These are phyloP conservation scores for zebrafish (Danio rerio) DNA, from an alignment of 2,113 vertebrate genomes.

Conservation along the genomic window GRCz12tu NC_133180.1:47771001-47771500, in stretches of 20 bases:
- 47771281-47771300: constrained; percentile 52
- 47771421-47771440: constrained; percentile 62
- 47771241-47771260: constrained; percentile 92
- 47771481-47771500: constrained; percentile 11
- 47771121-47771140: not conserved
- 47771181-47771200: constrained; percentile 97
- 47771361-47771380: constrained; percentile 64
- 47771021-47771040: not conserved
- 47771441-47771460: constrained; percentile 33
- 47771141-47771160: constrained; percentile 82
- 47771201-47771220: constrained; percentile 96
- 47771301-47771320: constrained; percentile 50
- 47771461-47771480: constrained; percentile 1
- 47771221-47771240: constrained; percentile 95
- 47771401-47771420: constrained; percentile 52
- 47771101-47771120: not conserved
- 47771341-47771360: constrained; percentile 65
- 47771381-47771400: constrained; percentile 61
- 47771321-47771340: constrained; percentile 62
- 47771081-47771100: not conserved
- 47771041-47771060: constrained; percentile 25
- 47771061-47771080: constrained; percentile 15
- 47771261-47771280: constrained; percentile 95
- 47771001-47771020: not conserved
- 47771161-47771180: constrained; percentile 96